Percentiles rank a stretch among this genome's conserved stretches.
Evolutionary conservation across 2,888 invertebrate species (phyloP).

Genomic region (Eupsilia transversa): DNA sequence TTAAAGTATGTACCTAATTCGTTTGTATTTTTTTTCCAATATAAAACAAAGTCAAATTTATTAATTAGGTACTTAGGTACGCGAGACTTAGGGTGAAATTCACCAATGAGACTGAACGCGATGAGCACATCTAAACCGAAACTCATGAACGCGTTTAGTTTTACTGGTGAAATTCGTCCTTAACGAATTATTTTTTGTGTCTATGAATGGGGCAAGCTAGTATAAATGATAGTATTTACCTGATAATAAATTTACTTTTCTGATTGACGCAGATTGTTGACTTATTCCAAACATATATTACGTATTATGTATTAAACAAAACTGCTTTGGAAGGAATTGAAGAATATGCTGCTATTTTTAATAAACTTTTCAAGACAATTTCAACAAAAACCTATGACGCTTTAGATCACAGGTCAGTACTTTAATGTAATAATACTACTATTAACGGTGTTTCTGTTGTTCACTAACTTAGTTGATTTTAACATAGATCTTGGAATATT

Average conservation of each 20-base stretch:
- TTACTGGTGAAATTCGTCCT: background rate
- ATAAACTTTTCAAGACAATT: slow-evolving; percentile 92
- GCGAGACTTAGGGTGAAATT: background rate
- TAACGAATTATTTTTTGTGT: background rate
- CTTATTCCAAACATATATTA: slow-evolving; percentile 93
- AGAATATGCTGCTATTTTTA: slow-evolving; percentile 92
- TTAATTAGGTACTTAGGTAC: background rate
- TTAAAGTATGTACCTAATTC: slow-evolving; percentile 89
- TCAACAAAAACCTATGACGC: slow-evolving; percentile 94
- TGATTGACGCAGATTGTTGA: slow-evolving; percentile 92
- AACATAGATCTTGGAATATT: background rate
- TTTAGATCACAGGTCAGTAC: slow-evolving; percentile 93
- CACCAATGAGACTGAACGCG: background rate
- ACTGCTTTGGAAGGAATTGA: slow-evolving; percentile 96
- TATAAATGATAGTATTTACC: no score
- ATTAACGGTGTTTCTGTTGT: background rate
- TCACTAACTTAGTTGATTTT: background rate
- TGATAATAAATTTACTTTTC: background rate
- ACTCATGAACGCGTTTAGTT: background rate
- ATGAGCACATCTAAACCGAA: background rate
- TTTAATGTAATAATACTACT: background rate
- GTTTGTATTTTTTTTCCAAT: background rate
- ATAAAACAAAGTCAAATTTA: background rate
- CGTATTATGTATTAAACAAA: slow-evolving; percentile 93
- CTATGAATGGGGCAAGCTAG: no score